These are phyloP conservation scores for Spondyliosoma cantharus DNA, from an alignment of 2,797 vertebrate species.

Conservation along the genomic window DNA sequence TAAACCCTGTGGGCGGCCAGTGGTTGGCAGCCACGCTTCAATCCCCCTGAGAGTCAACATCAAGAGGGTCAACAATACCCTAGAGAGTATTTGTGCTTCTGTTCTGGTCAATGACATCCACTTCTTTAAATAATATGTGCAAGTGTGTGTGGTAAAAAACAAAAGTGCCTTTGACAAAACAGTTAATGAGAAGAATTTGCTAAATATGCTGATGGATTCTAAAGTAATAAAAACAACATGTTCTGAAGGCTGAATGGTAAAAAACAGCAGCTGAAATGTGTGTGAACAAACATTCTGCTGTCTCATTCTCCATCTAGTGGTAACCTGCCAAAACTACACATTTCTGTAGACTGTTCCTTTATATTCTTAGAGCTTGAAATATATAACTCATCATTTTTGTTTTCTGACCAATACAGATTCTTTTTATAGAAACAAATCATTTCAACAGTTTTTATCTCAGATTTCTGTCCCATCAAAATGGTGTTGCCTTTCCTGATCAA, in stretches of 20 bases:
- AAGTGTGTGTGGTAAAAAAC: constrained; percentile 5
- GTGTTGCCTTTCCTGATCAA: neutral
- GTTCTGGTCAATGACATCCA: constrained; percentile 41
- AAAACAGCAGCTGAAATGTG: constrained; percentile 13
- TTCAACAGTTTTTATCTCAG: neutral
- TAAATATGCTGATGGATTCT: neutral
- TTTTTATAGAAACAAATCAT: neutral
- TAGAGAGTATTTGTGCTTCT: constrained; percentile 57
- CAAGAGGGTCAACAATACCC: constrained; percentile 74
- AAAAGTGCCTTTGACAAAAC: neutral
- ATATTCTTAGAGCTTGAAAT: neutral
- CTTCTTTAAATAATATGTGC: constrained; percentile 32
- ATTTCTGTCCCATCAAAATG: neutral
- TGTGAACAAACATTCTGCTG: constrained; percentile 48
- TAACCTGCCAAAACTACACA: constrained; percentile 54
- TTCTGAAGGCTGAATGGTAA: neutral
- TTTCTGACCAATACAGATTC: neutral
- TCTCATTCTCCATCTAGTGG: constrained; percentile 83
- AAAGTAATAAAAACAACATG: constrained; percentile 11
- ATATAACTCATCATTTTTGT: neutral
- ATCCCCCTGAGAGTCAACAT: constrained; percentile 60
- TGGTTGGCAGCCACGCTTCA: constrained; percentile 64
- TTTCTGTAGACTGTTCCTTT: neutral
- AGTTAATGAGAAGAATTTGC: neutral
- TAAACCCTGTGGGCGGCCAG: constrained; percentile 27